A percentile compares a stretch with the other conserved stretches of the same genome.
phyloP scores from a whole-genome alignment of 2,888 invertebrate species.

The Pasiphila rectangulata region DNA sequence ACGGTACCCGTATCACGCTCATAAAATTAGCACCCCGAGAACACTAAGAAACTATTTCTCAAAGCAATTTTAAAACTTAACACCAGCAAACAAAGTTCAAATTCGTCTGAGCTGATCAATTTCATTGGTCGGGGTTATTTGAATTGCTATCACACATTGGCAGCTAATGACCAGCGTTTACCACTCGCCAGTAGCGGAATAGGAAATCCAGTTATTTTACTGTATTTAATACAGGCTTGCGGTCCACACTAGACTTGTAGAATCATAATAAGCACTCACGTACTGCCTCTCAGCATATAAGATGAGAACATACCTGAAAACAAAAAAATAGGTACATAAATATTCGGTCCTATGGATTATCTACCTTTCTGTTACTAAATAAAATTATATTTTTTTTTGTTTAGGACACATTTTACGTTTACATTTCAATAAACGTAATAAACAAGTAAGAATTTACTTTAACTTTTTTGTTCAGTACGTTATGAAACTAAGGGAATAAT shows the following conservation, averaged over 20 bases:
- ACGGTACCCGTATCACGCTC: neutral
- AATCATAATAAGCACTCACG: conserved; percentile 20
- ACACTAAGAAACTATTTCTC: neutral
- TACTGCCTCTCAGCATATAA: conserved; percentile 1
- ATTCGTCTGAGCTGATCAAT: neutral
- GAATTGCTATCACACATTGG: conserved; percentile 13
- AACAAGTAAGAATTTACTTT: no score
- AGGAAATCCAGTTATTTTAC: conserved; percentile 29
- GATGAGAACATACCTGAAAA: conserved; percentile 27
- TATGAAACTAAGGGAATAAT: no score
- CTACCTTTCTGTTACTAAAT: no score
- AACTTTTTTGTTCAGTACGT: no score
- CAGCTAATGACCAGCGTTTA: conserved; percentile 21
- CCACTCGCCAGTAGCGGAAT: conserved; percentile 17
- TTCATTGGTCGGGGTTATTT: conserved; percentile 12
- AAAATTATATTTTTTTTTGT: no score
- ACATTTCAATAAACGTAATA: no score
- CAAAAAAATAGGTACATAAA: conserved; percentile 2
- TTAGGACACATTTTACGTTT: no score
- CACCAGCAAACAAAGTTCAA: neutral
- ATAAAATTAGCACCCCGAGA: neutral
- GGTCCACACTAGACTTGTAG: conserved; percentile 5
- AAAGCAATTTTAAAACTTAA: neutral
- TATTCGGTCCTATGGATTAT: neutral
- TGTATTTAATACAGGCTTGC: conserved; percentile 21